Base-by-base conservation (phyloP, 2,113 vertebrate genomes). In the Chaetodon trifascialis region DNA sequence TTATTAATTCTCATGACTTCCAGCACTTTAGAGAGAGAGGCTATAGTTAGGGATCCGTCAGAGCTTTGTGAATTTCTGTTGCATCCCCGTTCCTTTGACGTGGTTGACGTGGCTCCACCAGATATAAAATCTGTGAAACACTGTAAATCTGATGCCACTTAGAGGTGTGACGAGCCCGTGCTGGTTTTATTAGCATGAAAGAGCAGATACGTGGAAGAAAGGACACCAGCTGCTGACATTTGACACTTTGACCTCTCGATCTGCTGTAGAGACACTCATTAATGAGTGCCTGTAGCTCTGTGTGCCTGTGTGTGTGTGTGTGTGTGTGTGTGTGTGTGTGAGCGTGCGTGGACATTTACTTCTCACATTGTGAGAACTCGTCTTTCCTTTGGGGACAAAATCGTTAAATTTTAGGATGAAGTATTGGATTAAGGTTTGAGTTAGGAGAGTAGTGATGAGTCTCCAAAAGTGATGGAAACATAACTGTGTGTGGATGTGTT, bases 211-310 rank as follows among this genome's bases (percentile, higher is more conserved):
- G 38, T 40, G 25, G 14, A 68, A 62, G 55, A 59, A 69, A 47
- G 44, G 17, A 40, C 25, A 54, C 25, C 85, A 77, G 76, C 76
- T 86, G 58, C 59, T 60, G 81, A 55, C 79, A 55, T 86, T 72
- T 79, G 75, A 82, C 78, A 23, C 56, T 38, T 17, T 40, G 62
- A 46, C 72, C 59, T 56, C n/a, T 30, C 66, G 70, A n/a, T 76
- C 25, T 25, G 38, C 30, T 51, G 34, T 21, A 40, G 40, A 76
- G 68, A 74, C 16, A 5, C 74, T 76, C 38, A 44, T 87, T 76
- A 73, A 73, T 55, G 59, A 80, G 38, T 44, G 42, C n/a, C 44
- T 4, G 46, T 74, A 79, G 15, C 49, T 78, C 4, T 52, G 23
- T 47, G n/a, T n/a, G n/a, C n/a, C n/a, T n/a, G n/a, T n/a, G n/a